Conservation (phyloP, 2,888 invertebrate species). For the Drosophila pegasa region DNA sequence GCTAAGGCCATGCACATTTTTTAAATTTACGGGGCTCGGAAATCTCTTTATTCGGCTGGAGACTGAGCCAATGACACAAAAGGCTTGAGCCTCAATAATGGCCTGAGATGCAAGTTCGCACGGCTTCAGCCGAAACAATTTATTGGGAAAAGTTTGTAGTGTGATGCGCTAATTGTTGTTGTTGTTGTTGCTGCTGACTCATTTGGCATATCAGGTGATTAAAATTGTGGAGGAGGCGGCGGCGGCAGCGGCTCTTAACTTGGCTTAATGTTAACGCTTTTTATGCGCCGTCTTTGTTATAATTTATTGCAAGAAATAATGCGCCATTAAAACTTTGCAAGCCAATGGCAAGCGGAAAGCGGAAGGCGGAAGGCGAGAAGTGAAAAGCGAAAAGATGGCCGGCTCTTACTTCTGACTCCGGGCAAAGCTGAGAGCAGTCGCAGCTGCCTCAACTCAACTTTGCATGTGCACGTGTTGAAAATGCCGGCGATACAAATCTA, state of each 20-base stretch:
- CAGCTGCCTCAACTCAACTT: conserved; percentile 67
- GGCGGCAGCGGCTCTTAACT: conserved; percentile 46
- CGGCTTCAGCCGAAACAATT: neutral
- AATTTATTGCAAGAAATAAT: conserved; percentile 80
- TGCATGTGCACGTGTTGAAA: conserved; percentile 80
- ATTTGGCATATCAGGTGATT: conserved; percentile 46
- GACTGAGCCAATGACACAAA: conserved; percentile 3
- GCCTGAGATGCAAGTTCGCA: conserved; percentile 11
- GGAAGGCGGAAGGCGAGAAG: conserved; percentile 39
- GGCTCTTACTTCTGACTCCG: conserved; percentile 23
- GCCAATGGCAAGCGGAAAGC: conserved; percentile 43
- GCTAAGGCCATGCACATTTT: conserved; percentile 23
- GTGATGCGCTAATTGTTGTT: conserved; percentile 10
- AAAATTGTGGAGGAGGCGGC: conserved; percentile 48
- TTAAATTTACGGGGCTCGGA: neutral
- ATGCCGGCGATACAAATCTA: conserved; percentile 72
- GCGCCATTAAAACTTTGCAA: conserved; percentile 79
- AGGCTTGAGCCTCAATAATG: conserved; percentile 15
- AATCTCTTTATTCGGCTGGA: conserved; percentile 18
- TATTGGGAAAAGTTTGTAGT: conserved; percentile 10
- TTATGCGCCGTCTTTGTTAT: conserved; percentile 73
- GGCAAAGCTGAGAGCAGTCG: conserved; percentile 37
- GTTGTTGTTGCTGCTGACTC: conserved; percentile 9
- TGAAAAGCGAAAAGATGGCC: conserved; percentile 43
- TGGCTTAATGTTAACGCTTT: conserved; percentile 76